A percentile compares a stretch with the other conserved stretches of the same genome.
These are phyloP conservation scores for Mus musculus DNA, from an alignment of 2,113 vertebrate genomes.

Conservation along the genomic window DNA sequence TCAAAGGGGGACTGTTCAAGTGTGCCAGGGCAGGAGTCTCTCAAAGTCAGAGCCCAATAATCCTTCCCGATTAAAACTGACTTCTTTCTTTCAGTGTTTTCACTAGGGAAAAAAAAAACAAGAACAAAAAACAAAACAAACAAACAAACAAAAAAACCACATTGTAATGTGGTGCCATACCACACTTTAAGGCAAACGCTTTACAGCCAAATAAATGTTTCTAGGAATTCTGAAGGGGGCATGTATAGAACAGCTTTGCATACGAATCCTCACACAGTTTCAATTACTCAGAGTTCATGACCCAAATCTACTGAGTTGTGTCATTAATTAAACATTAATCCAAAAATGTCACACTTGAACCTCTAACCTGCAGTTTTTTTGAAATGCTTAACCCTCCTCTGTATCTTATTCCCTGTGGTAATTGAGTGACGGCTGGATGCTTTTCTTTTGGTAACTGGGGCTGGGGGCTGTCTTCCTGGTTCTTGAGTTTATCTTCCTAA, in stretches of 20 bases:
- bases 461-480: not conserved
- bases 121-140: no score
- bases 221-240: constrained; percentile 25
- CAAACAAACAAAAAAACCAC: no score
- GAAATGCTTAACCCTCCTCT: not conserved
- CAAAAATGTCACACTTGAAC: constrained; percentile 1
- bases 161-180: not conserved
- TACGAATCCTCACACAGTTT: not conserved
- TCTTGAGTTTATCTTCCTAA: not conserved
- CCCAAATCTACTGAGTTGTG: constrained; percentile 42
- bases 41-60: constrained; percentile 50
- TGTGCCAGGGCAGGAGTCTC: constrained; percentile 3
- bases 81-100: constrained; percentile 22
- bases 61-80: constrained; percentile 34
- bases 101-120: not conserved
- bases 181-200: constrained; percentile 39
- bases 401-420: not conserved
- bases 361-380: constrained; percentile 8
- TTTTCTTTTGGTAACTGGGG: constrained; percentile 14
- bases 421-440: not conserved
- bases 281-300: constrained; percentile 44
- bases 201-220: constrained; percentile 52
- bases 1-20: constrained; percentile 26
- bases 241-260: not conserved
- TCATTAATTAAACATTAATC: constrained; percentile 59